Base-by-base conservation (phyloP, 2,888 invertebrate species). In the Drosophila peninsularis region DNA sequence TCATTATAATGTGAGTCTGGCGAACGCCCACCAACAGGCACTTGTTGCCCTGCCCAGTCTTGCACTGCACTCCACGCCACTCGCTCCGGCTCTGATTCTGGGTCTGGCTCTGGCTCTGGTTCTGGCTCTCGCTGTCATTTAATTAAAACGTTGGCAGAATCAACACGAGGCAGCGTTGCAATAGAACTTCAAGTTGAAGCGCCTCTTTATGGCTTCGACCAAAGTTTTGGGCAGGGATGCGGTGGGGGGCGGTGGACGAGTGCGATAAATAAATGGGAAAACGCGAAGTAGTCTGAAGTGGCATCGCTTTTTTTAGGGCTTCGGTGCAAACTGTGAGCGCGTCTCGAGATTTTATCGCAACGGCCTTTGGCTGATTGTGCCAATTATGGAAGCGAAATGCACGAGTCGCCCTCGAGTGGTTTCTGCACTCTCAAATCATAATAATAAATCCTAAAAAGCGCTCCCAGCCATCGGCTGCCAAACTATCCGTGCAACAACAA, bases 401-500 rank as follows among this genome's bases (percentile, higher is more conserved):
- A 76, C 81, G 74, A 84, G 76, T 81, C 75, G 75, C 88, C 82
- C 88, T 79, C 89, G 57, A 89, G 89, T 84, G 88, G 74, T 89
- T 88, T 85, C 79, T 84, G 88, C 89, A 87, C 89, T 85, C 81
- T 89, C 88, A 87, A 85, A 85, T 89, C 89, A 84, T 83, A 84
- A 85, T 85, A 89, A 83, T 85, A 89, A 85, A 81, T 85, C 72
- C 79, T 60, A 76, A 82, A 82, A 82, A 71, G 80, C 75, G 77
- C 80, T 69, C 44, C 68, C 66, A 57, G 86, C 75, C 68, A 66
- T 76, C 69, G 62, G 45, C 64, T 60, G 64, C 47, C 64, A 71
- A 63, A 55, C 70, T 61, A 66, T 61, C 27, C 27, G 19, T 50
- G 50, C 60, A 66, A 70, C 65, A 58, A 54, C 52, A 45, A 49